Conservation (phyloP, 2,797 vertebrate genomes). For the Cyclopterus lumpus region DNA sequence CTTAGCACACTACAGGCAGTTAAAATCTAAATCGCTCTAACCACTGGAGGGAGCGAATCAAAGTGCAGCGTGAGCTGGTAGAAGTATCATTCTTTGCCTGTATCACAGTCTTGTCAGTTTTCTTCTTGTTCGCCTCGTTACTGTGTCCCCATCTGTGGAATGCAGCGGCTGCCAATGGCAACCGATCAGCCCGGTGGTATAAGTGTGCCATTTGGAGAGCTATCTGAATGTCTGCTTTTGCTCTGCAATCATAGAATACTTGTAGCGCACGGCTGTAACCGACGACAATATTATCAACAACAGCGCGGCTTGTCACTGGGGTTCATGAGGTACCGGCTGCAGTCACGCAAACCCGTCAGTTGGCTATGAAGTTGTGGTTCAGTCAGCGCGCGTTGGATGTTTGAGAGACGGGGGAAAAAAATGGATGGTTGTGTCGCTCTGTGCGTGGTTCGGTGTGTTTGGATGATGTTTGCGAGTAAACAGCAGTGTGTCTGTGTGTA, state of each 20-base stretch:
- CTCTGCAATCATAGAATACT: slow-evolving; percentile 19
- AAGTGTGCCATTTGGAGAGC: slow-evolving; percentile 44
- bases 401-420: neutral
- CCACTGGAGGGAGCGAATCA: slow-evolving; percentile 89
- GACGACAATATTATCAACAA: slow-evolving; percentile 43
- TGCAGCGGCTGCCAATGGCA: slow-evolving; percentile 58
- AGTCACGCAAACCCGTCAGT: slow-evolving; percentile 35
- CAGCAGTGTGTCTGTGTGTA: slow-evolving; percentile 29
- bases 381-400: slow-evolving; percentile 26
- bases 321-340: slow-evolving; percentile 31
- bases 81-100: slow-evolving; percentile 75
- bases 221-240: slow-evolving; percentile 37
- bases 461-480: slow-evolving; percentile 4
- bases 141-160: slow-evolving; percentile 72
- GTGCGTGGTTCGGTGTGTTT: slow-evolving; percentile 19
- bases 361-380: slow-evolving; percentile 21
- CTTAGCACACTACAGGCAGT: slow-evolving; percentile 84
- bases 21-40: slow-evolving; percentile 88
- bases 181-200: slow-evolving; percentile 42
- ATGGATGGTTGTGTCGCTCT: neutral
- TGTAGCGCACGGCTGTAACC: slow-evolving; percentile 14
- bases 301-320: slow-evolving; percentile 39
- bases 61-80: slow-evolving; percentile 84
- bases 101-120: slow-evolving; percentile 87
- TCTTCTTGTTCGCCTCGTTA: slow-evolving; percentile 84